phyloP scores from a whole-genome alignment of 2,797 vertebrate genomes.

The Myotis planiceps region DNA sequence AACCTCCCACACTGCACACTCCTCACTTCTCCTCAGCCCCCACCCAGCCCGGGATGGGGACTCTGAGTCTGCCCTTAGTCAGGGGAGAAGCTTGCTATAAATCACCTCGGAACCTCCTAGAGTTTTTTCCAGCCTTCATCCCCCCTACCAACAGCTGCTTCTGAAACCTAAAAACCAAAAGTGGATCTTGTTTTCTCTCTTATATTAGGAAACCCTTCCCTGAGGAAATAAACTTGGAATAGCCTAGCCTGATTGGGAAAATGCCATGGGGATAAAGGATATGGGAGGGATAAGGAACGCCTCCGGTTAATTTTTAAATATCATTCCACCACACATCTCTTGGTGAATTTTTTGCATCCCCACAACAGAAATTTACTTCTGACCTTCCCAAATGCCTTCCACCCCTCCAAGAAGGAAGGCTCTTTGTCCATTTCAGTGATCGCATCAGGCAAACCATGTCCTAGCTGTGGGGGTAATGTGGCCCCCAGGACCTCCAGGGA shows the following conservation, averaged over 20 bases:
- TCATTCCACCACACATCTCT: not conserved
- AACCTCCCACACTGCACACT: not conserved
- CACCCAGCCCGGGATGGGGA: not conserved
- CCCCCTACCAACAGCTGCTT: not conserved
- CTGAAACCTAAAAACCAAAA: not conserved
- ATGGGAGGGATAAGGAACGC: not conserved
- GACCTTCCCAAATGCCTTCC: not conserved
- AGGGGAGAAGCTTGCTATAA: not conserved
- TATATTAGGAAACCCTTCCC: not conserved
- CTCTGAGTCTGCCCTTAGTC: no score
- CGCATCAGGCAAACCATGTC: no score
- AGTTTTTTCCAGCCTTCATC: not conserved
- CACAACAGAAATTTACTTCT: not conserved
- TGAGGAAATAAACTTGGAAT: not conserved
- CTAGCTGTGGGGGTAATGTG: not conserved
- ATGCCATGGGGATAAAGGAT: not conserved
- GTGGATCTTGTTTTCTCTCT: not conserved
- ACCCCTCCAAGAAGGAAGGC: not conserved
- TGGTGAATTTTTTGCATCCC: not conserved
- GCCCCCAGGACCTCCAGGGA: not conserved
- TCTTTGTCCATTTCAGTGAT: not conserved
- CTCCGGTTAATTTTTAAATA: not conserved
- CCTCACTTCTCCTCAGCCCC: not conserved
- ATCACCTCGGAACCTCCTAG: not conserved
- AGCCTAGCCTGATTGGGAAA: not conserved